Conservation (phyloP, 2,888 invertebrate genomes). For the Drosophila anceps region DNA sequence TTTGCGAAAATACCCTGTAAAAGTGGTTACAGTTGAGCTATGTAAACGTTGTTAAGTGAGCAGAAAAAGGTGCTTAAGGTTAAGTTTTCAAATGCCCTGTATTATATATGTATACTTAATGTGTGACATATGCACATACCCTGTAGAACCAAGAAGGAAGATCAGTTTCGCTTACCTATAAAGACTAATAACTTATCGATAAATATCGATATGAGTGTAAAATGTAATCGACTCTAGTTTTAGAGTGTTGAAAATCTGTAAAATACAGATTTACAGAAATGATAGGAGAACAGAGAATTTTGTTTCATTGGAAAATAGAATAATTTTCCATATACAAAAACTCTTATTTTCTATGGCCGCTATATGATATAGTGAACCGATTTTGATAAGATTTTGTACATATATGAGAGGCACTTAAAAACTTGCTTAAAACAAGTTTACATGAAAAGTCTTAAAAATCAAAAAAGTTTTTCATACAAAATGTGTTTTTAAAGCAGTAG, state of each 20-base stretch:
- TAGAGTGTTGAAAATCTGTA: too few species aligned
- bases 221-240: too few species aligned
- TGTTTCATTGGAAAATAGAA: too few species aligned
- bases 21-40: background rate
- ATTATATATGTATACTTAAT: too few species aligned
- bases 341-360: background rate
- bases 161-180: too few species aligned
- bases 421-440: background rate
- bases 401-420: background rate
- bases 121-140: background rate
- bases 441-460: fast-evolving
- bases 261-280: too few species aligned
- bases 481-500: too few species aligned
- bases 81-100: too few species aligned
- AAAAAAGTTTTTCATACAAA: background rate
- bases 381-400: background rate
- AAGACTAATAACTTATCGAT: too few species aligned
- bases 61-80: background rate
- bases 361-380: background rate
- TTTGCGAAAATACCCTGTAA: constrained; percentile 48
- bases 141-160: background rate
- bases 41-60: background rate
- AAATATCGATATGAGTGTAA: too few species aligned
- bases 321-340: too few species aligned
- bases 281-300: too few species aligned